Evolutionary conservation across 2,888 invertebrate genomes (phyloP), one percentile per base, ranked within the genome.

Genomic region (Ditylenchus weischeri): DNA sequence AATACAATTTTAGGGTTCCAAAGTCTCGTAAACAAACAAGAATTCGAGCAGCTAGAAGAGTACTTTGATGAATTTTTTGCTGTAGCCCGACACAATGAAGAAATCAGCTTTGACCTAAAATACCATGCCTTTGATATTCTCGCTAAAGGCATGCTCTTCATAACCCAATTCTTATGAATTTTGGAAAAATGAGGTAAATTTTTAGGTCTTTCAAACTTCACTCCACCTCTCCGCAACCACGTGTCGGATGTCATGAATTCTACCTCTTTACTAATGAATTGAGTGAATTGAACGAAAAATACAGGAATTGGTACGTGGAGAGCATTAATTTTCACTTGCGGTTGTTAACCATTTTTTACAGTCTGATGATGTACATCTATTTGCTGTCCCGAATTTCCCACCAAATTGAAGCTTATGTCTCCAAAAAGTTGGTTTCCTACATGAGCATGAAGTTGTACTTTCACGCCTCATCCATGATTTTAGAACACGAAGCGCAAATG

Each of bases 281-380:
- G 54, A 21, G 10, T 21, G 51, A 36, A 38, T 38, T 64, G 21
- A 66, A 58, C 57, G 35, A 51, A 10, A 59, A 63, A 18, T 66
- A 66, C 66, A 48, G 57, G 38, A 60, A 69, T 54, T 63, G 51
- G 51, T 51, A n/a, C n/a, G n/a, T n/a, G n/a, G n/a, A n/a, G n/a
- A n/a, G n/a, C n/a, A 21, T 38, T 11, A 8, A 8, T 38, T 11
- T 51, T 51, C 8, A 13, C 23, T 21, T 51, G 23, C 8, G 19
- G 10, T 51, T 10, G 7, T 10, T 6, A 51, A 13, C 19, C 6
- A 6, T 51, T 51, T 51, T 8, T n/a, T 51, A 10, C 13, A 51
- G 50, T 38, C 47, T 69, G 59, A 66, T 69, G 11, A 69, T 69
- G 69, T 63, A 69, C 50, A 47, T 63, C 21, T 69, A 66, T 23